These are phyloP conservation scores for Campylomormyrus numenius DNA, from an alignment of 2,113 vertebrate genomes.

Conservation along the genomic window DNA sequence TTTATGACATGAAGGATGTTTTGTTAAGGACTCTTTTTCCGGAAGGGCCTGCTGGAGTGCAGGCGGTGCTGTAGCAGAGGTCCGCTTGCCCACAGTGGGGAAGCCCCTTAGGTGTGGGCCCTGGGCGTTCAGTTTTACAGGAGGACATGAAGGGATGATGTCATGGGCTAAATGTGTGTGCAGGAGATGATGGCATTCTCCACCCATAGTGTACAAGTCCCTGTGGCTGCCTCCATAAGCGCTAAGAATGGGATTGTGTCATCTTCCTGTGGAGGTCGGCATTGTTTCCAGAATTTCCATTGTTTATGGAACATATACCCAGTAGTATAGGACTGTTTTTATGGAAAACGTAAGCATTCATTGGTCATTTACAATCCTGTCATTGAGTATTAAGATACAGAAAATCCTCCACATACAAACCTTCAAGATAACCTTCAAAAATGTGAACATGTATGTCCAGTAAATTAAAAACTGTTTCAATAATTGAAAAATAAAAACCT, in stretches of 20 bases:
- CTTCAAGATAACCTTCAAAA: too few relatives aligned
- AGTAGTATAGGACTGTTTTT: background rate
- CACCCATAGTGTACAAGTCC: background rate
- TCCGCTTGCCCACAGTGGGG: background rate
- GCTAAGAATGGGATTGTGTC: background rate
- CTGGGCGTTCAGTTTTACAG: background rate
- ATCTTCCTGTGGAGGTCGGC: conserved; percentile 7
- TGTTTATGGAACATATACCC: background rate
- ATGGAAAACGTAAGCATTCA: background rate
- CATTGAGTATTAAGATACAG: background rate
- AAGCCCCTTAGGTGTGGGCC: background rate
- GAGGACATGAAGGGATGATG: background rate
- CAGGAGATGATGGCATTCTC: conserved; percentile 1
- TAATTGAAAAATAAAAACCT: background rate
- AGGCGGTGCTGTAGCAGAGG: background rate
- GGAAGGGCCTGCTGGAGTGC: background rate
- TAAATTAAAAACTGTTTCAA: too few relatives aligned
- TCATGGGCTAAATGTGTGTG: background rate
- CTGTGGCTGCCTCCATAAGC: background rate
- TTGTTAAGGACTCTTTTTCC: background rate
- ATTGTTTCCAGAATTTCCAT: conserved; percentile 14
- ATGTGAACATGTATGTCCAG: too few relatives aligned
- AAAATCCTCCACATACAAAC: too few relatives aligned
- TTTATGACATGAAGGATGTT: background rate
- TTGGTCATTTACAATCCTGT: background rate